Evolutionary conservation across 2,113 vertebrate genomes (phyloP).

Genomic region (Seriola dumerili): DNA sequence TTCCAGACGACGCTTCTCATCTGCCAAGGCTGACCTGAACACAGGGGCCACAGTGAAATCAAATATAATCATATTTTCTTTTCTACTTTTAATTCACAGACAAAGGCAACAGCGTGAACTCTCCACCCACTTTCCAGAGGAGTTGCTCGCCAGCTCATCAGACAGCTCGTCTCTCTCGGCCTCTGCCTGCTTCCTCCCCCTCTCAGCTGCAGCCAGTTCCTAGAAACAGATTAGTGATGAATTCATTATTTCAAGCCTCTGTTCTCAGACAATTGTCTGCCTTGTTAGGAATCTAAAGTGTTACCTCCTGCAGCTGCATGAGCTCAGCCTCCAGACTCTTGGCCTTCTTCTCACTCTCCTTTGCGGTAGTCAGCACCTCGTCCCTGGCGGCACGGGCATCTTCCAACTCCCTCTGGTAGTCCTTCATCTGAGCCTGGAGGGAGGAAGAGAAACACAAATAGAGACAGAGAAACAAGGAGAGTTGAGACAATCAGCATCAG

Average conservation of each 20-base stretch:
- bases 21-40: slow-evolving; percentile 88
- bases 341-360: slow-evolving; percentile 95
- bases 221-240: slow-evolving; percentile 56
- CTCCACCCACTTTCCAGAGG: slow-evolving; percentile 89
- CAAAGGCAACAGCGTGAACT: neutral
- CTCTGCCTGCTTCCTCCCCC: slow-evolving; percentile 93
- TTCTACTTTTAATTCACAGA: slow-evolving; percentile 67
- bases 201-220: slow-evolving; percentile 93
- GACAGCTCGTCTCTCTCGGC: slow-evolving; percentile 94
- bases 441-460: slow-evolving; percentile 8
- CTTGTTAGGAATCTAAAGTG: neutral
- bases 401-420: slow-evolving; percentile 95
- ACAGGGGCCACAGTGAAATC: neutral
- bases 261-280: neutral
- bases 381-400: slow-evolving; percentile 91
- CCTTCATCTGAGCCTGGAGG: slow-evolving; percentile 94
- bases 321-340: slow-evolving; percentile 94
- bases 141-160: slow-evolving; percentile 90
- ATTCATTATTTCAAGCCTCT: neutral
- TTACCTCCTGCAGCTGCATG: slow-evolving; percentile 96
- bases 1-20: slow-evolving; percentile 95
- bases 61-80: neutral
- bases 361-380: slow-evolving; percentile 91
- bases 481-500: neutral
- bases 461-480: neutral